A percentile compares a stretch with the other conserved stretches of the same genome.
Conservation (phyloP, 2,113 vertebrate genomes). For the Haliaeetus leucogaster region DNA sequence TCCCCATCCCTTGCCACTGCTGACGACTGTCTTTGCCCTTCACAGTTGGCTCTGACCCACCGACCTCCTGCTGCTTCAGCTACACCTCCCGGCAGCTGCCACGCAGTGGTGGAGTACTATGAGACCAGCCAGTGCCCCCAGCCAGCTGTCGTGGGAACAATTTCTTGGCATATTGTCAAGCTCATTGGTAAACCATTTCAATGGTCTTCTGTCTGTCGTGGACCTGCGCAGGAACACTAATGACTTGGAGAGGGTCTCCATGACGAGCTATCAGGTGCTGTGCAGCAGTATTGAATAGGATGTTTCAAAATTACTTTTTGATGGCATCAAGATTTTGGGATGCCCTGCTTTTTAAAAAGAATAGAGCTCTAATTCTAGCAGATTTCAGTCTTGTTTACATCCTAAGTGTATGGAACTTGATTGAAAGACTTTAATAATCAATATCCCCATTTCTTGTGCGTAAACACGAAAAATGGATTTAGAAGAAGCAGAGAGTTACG, state of each 20-base stretch:
- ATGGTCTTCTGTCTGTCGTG: neutral
- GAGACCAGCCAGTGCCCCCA: constrained; percentile 73
- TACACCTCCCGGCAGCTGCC: constrained; percentile 40
- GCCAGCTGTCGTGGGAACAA: constrained; percentile 10
- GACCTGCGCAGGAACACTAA: neutral
- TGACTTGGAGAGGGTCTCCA: neutral
- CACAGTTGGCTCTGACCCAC: constrained; percentile 68
- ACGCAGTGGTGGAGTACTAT: constrained; percentile 42
- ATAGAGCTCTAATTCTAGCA: neutral
- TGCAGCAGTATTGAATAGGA: neutral
- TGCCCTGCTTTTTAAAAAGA: neutral
- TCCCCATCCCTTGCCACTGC: neutral
- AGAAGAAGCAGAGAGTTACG: neutral
- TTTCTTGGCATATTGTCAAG: neutral
- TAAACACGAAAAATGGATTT: neutral
- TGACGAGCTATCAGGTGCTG: too few species aligned
- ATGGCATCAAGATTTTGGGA: neutral
- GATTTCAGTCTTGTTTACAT: neutral
- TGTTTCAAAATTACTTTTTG: neutral
- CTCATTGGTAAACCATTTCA: neutral
- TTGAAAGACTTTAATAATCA: neutral
- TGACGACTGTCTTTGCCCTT: neutral
- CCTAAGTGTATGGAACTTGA: neutral
- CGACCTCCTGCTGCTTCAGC: constrained; percentile 72
- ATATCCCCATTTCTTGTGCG: neutral